These are phyloP conservation scores for Melanitta fusca DNA, from an alignment of 2,797 vertebrate genomes.

Conservation along the genomic window DNA sequence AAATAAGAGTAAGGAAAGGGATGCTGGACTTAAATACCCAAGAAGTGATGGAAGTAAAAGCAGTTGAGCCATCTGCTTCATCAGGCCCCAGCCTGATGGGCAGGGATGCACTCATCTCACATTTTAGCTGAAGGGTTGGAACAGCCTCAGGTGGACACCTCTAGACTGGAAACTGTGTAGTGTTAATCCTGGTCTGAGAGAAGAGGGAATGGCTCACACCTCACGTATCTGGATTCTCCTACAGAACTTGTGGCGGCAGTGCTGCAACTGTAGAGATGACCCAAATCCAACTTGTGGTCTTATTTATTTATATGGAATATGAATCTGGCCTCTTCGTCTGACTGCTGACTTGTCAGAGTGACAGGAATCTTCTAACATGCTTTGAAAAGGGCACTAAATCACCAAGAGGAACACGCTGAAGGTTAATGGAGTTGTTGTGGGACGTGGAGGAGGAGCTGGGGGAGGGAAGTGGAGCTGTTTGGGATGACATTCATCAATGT, in stretches of 20 bases:
- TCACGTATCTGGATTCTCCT: fast-evolving
- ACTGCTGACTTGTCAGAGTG: neutral
- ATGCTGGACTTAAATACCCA: neutral
- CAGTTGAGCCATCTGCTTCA: neutral
- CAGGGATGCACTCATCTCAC: neutral
- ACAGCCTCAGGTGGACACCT: neutral
- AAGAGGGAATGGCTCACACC: fast-evolving
- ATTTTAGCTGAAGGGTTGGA: neutral
- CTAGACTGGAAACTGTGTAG: neutral
- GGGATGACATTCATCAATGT: neutral
- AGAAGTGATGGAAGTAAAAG: neutral
- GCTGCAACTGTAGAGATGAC: neutral
- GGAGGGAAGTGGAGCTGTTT: neutral
- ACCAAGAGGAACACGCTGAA: neutral
- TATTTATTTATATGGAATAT: neutral
- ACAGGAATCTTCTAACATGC: neutral
- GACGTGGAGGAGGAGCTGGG: constrained; percentile 16
- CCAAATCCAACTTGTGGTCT: neutral
- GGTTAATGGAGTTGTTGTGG: constrained; percentile 1
- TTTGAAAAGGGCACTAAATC: constrained; percentile 36
- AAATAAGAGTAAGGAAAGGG: constrained; percentile 25
- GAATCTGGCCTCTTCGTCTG: neutral
- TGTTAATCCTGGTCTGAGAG: neutral
- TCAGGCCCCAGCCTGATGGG: neutral
- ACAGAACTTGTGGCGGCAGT: neutral